Evolutionary conservation across 2,797 vertebrate species (phyloP).

Genomic region (Sphenodon punctatus): DNA sequence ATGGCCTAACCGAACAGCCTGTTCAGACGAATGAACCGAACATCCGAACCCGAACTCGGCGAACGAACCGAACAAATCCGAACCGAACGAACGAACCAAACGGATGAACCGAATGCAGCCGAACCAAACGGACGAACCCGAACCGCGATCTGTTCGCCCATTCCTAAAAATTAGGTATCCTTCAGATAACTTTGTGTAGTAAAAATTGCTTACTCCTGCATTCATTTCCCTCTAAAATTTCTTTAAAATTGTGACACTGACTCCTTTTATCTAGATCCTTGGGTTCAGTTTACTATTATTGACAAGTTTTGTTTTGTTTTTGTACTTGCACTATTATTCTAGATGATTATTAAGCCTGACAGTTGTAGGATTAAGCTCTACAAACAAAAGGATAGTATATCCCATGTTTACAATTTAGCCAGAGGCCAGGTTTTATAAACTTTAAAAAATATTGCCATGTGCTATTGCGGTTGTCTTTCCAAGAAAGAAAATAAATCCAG

Average conservation of each 20-base stretch:
- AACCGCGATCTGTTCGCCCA: too few relatives aligned
- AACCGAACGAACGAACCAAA: too few relatives aligned
- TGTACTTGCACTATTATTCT: conserved; percentile 52
- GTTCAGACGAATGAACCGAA: too few relatives aligned
- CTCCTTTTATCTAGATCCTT: conserved; percentile 36
- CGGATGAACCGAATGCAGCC: too few relatives aligned
- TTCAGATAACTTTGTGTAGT: conserved; percentile 28
- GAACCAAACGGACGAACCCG: too few relatives aligned
- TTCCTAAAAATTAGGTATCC: too few relatives aligned
- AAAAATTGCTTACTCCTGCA: neutral
- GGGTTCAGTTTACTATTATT: conserved; percentile 48
- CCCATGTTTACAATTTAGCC: conserved; percentile 64
- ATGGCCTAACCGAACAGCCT: too few relatives aligned
- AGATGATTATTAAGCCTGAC: conserved; percentile 60
- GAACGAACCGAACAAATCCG: too few relatives aligned
- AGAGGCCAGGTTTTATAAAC: conserved; percentile 63
- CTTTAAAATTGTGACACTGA: conserved; percentile 20
- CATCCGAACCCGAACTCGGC: too few relatives aligned
- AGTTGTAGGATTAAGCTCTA: conserved; percentile 61
- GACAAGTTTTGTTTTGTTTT: neutral
- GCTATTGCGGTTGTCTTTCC: conserved; percentile 55
- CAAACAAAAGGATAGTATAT: conserved; percentile 57
- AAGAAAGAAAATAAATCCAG: conserved; percentile 53
- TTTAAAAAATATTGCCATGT: conserved; percentile 58
- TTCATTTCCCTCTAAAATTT: conserved; percentile 22